Base-by-base conservation (phyloP, 2,113 vertebrate genomes). In the Cyanoramphus novaezelandiae region DNA sequence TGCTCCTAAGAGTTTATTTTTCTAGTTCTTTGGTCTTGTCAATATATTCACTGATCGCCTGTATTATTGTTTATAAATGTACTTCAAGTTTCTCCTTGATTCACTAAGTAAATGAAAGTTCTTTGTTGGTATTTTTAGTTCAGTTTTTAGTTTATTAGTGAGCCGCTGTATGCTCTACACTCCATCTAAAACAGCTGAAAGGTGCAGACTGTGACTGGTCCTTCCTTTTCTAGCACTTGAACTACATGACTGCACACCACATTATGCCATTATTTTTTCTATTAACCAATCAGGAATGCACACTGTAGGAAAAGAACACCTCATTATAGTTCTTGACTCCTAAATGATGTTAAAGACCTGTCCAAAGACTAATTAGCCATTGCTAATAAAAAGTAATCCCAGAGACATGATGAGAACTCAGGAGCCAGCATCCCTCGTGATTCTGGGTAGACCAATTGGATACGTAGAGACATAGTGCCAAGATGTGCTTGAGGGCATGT, bases 41-140 rank as follows among this genome's bases (percentile, higher is more conserved):
- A 55, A 9, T 39, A 50, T 53, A 55, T 39, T 64, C 28, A 39
- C 9, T 37, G 11, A 71, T 72, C 59, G 74, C 1, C 33, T 43
- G 6, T 47, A 64, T 28, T 76, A 43, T 50, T 80, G 4, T 39
- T 83, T 76, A 37, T 50, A 1, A 43, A 35, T 31, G 10, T 67
- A 69, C 68, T 88, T 91, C 52, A 92, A 72, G 77, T 47, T 92
- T 83, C 52, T 72, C 13, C 41, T 81, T 83, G 29, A 50, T 64
- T 52, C 14, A 55, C 39, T 52, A 86, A 70, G 29, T 4, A 87
- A 90, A 86, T 55, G 0, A 81, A 72, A 82, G 47, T 62, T 75
- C 47, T 62, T 21, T 59, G 20, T 55, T 63, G 64, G 20, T 33
- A 39, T 83, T 72, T 74, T 28, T n/a, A 68, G 69, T 64, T 83